Base-by-base conservation (phyloP, 2,888 invertebrate species). In the Cephus spinipes region DNA sequence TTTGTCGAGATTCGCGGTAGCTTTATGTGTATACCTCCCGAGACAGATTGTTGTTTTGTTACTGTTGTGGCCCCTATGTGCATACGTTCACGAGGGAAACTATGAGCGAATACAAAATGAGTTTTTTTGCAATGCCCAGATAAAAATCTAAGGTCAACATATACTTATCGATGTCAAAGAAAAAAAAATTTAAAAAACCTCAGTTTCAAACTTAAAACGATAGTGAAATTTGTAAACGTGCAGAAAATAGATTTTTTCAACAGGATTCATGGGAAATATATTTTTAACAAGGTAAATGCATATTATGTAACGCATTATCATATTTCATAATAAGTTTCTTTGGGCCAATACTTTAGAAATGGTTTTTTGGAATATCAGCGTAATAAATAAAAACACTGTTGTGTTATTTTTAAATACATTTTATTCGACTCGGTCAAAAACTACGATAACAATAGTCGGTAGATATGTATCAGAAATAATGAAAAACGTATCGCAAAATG, bases 371-470 rank as follows among this genome's bases (percentile, higher is more conserved):
- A 9, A 55, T 23, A 55, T 23, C 9, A 9, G 9, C 23, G 55
- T 23, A 55, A 55, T 55, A 55, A 55, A 1, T 40, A 9, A 23
- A 55, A 15, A 55, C 40, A 40, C 55, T 55, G 55, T 23, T 55
- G 23, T 55, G 23, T 71, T 89, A 89, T 85, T 89, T 90, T 89
- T 86, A 90, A 90, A 91, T 90, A 91, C 91, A 90, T 85, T 88
- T 89, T 90, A 90, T 88, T 91, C 88, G 90, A 90, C 88, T 90
- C 89, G 87, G 89, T 91, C 90, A 91, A 91, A 90, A 90, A 90
- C 90, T 91, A 91, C 90, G 87, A 87, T 90, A 91, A 90, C 90
- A 91, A 90, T 90, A 90, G 85, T 89, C 87, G 87, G 87, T 90
- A 88, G 89, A 90, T 91, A 90, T 91, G 90, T 90, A 88, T 89